These are phyloP conservation scores for Elaphurus davidianus DNA, from an alignment of 2,113 vertebrate species.

Conservation along the genomic window DNA sequence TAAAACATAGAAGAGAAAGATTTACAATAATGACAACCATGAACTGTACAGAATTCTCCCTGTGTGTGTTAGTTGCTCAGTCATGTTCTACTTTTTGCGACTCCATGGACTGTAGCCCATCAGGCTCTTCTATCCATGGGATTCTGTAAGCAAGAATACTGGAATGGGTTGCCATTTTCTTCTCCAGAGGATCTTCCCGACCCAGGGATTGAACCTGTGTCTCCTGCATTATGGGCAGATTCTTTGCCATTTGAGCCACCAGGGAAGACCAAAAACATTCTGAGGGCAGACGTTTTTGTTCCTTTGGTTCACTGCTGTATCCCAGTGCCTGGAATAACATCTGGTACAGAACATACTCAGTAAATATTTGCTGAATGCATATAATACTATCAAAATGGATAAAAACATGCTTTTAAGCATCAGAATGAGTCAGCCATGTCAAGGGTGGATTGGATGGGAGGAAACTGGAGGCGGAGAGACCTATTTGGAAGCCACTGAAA, in stretches of 20 bases:
- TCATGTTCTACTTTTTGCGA: neutral
- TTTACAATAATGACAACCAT: neutral
- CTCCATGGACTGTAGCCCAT: neutral
- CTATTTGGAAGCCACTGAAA: neutral
- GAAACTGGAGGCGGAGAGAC: neutral
- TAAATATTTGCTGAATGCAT: neutral
- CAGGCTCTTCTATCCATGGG: neutral
- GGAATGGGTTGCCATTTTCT: neutral
- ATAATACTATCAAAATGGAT: neutral
- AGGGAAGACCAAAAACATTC: neutral
- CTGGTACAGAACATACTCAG: neutral
- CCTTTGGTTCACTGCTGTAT: neutral
- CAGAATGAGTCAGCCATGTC: neutral
- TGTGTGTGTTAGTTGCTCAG: neutral
- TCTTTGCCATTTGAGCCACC: neutral
- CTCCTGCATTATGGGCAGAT: neutral
- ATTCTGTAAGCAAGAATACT: neutral
- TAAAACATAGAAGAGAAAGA: neutral
- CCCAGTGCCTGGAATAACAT: neutral
- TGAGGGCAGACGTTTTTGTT: neutral
- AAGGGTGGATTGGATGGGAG: neutral
- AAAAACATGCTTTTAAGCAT: conserved; percentile 15
- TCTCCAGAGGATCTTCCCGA: neutral
- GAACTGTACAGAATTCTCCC: neutral
- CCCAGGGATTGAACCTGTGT: neutral